Conservation (phyloP, 2,797 vertebrate species). For the Myotis vivesi region DNA sequence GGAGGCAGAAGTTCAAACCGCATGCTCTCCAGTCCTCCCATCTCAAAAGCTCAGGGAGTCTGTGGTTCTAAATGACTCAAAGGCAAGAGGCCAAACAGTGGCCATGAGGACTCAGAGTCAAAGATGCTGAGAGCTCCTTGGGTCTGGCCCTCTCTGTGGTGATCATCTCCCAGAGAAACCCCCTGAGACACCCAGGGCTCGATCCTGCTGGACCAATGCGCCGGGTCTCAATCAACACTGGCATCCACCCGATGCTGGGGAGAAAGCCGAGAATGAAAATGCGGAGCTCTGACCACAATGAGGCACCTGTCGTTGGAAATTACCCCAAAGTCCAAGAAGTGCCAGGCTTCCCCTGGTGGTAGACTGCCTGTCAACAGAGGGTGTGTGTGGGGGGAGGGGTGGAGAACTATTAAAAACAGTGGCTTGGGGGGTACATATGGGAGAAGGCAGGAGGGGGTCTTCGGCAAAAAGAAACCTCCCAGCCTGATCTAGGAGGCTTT, state of each 20-base stretch:
- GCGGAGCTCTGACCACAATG: background rate
- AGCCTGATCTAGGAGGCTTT: background rate
- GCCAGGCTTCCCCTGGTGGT: background rate
- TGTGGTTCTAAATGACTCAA: background rate
- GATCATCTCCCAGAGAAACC: background rate
- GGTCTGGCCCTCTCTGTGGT: background rate
- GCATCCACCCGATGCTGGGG: background rate
- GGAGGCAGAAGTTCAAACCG: background rate
- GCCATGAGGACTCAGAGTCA: background rate
- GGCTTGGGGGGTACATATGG: background rate
- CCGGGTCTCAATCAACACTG: background rate
- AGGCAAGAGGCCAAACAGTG: background rate
- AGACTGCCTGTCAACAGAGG: slow-evolving; percentile 4
- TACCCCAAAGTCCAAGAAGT: background rate
- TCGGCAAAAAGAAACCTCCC: slow-evolving; percentile 2
- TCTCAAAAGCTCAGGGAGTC: background rate
- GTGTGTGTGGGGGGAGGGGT: background rate
- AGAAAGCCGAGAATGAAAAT: background rate
- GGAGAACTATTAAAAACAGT: background rate
- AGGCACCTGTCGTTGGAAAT: background rate
- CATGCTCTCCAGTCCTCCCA: background rate
- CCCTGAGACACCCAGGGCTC: background rate
- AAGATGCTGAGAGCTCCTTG: background rate
- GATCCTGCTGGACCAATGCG: background rate
- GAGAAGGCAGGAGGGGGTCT: background rate